Conservation (phyloP, 2,113 vertebrate genomes). For the Struthio camelus region DNA sequence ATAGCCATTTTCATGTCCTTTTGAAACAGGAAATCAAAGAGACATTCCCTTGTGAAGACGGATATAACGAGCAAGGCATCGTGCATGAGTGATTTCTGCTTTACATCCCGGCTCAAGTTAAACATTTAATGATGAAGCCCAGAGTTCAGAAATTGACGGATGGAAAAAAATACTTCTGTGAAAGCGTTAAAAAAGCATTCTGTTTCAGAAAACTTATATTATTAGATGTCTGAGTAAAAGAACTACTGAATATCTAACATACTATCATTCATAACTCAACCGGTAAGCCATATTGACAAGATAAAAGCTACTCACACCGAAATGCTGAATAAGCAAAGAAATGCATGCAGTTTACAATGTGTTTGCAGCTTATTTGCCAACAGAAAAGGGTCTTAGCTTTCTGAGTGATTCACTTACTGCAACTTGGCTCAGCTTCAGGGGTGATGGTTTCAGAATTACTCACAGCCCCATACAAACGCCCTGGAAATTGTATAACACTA, state of each 20-base stretch:
- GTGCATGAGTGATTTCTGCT: background rate
- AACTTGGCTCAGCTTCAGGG: background rate
- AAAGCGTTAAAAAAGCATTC: background rate
- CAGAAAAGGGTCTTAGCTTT: background rate
- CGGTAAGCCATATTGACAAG: background rate
- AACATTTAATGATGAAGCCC: background rate
- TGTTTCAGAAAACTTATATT: background rate
- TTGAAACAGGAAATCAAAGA: slow-evolving; percentile 35
- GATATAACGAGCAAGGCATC: background rate
- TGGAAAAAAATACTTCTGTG: background rate
- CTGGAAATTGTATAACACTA: background rate
- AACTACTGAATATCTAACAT: background rate
- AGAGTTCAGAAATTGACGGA: background rate
- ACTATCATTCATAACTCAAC: background rate
- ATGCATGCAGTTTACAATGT: background rate
- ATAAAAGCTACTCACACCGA: background rate
- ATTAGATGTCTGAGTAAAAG: background rate
- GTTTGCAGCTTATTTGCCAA: background rate
- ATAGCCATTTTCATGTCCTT: background rate
- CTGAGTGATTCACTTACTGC: slow-evolving; percentile 3
- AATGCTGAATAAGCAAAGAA: background rate
- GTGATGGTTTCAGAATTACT: slow-evolving; percentile 39
- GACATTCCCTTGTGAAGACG: background rate
- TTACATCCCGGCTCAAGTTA: background rate
- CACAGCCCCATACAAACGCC: background rate